Evolutionary conservation across 53 echinoderm and acorn worm genomes (phyloP).

Genomic region (Hippasteria phrygiana): DNA sequence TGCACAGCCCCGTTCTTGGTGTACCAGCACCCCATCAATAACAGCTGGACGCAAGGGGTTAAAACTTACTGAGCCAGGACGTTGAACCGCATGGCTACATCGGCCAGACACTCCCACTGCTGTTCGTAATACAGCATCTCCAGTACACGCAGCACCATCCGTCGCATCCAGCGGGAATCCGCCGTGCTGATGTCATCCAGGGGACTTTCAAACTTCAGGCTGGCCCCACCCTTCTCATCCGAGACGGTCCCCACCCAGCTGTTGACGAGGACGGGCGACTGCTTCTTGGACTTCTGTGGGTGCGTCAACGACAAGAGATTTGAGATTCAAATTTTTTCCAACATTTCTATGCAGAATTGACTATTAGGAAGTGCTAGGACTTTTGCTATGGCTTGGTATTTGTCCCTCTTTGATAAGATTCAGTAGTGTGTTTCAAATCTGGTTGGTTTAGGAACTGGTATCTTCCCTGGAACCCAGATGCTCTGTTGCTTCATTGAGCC

Average conservation of each 20-base stretch:
- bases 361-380: too few relatives aligned
- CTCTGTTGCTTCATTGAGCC: too few relatives aligned
- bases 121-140: slow-evolving; percentile 98
- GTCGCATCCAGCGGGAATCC: slow-evolving; percentile 94
- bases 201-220: slow-evolving; percentile 89
- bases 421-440: too few relatives aligned
- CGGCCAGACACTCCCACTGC: slow-evolving; percentile 94
- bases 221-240: slow-evolving; percentile 95
- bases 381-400: too few relatives aligned
- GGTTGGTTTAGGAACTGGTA: too few relatives aligned
- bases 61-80: slow-evolving; percentile 85
- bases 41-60: too few relatives aligned
- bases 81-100: slow-evolving; percentile 97
- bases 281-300: slow-evolving; percentile 62
- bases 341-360: too few relatives aligned
- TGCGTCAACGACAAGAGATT: neutral
- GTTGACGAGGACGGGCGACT: slow-evolving; percentile 64
- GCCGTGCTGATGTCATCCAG: slow-evolving; percentile 88
- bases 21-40: too few relatives aligned
- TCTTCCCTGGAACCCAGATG: too few relatives aligned
- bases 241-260: slow-evolving; percentile 90
- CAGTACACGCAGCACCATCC: slow-evolving; percentile 88
- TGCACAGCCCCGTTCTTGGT: too few relatives aligned
- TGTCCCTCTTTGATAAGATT: too few relatives aligned
- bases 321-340: neutral